Conservation (phyloP, 2,797 vertebrate genomes). For the Chelidonichthys spinosus region DNA sequence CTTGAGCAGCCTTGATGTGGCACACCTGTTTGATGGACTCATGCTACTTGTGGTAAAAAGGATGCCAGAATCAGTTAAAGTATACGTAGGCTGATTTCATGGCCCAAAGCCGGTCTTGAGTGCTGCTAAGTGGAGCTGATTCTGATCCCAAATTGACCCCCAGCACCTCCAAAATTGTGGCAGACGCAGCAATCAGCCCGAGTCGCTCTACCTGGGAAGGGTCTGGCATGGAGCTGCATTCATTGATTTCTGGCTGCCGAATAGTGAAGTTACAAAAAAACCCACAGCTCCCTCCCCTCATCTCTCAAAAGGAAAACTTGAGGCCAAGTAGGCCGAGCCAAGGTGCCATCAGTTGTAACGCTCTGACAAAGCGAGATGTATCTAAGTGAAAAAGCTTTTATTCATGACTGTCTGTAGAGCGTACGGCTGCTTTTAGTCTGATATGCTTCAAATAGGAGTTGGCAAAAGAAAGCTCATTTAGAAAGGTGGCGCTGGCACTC, state of each 20-base stretch:
- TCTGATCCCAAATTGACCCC: conserved; percentile 55
- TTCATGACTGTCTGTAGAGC: conserved; percentile 19
- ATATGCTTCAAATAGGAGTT: conserved; percentile 22
- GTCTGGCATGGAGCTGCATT: conserved; percentile 16
- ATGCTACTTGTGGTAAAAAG: conserved; percentile 30
- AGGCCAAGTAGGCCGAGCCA: conserved; percentile 15
- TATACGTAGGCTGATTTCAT: conserved; percentile 55
- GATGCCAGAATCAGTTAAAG: conserved; percentile 57
- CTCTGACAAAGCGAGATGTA: conserved; percentile 1
- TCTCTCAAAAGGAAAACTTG: conserved; percentile 24
- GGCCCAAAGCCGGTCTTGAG: conserved; percentile 41
- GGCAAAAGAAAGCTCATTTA: conserved; percentile 9
- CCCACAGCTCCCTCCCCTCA: background rate
- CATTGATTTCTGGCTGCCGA: conserved; percentile 30
- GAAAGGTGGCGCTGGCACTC: background rate
- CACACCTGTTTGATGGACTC: conserved; percentile 9
- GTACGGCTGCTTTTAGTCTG: conserved; percentile 18
- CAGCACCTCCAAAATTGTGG: conserved; percentile 6
- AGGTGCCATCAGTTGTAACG: background rate
- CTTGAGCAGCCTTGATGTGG: conserved; percentile 21
- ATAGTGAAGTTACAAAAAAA: conserved; percentile 21
- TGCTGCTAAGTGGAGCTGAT: conserved; percentile 52
- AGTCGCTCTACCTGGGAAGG: background rate
- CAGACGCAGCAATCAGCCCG: conserved; percentile 44
- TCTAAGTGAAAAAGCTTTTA: background rate